Conservation (phyloP, 2,888 invertebrate genomes). For the Invenusta paracnida region DNA sequence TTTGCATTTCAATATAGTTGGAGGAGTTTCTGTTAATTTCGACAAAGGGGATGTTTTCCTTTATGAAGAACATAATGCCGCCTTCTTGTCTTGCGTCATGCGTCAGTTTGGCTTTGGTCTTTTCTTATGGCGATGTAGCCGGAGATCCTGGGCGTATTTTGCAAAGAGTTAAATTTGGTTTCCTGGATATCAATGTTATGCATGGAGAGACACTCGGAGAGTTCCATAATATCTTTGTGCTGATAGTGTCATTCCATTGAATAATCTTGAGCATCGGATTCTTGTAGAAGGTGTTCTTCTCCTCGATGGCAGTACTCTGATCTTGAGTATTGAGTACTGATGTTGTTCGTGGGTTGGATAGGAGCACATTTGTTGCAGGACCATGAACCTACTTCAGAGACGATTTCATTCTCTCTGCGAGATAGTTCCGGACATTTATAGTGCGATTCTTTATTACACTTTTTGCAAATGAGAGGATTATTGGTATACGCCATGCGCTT, state of each 20-base stretch:
- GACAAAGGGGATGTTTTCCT: not conserved
- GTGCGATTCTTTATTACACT: not conserved
- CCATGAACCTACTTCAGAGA: not conserved
- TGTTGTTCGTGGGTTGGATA: not conserved
- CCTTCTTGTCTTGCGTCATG: not conserved
- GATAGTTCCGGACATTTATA: not conserved
- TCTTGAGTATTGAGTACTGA: not conserved
- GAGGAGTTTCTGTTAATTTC: not conserved
- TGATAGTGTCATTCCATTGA: not conserved
- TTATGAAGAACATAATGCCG: not conserved
- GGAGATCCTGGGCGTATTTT: not conserved
- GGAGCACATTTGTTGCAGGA: not conserved
- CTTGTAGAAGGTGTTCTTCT: not conserved
- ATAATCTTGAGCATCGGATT: not conserved
- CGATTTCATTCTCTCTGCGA: not conserved
- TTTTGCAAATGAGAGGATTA: not conserved
- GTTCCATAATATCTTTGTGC: not conserved
- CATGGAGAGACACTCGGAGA: not conserved
- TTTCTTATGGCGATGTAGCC: not conserved
- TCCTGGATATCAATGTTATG: not conserved
- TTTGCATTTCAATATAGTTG: not conserved
- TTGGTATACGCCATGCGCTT: not conserved
- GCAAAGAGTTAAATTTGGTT: not conserved
- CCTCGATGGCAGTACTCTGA: not conserved
- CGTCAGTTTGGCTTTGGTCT: not conserved